phyloP scores from a whole-genome alignment of 2,113 vertebrate species.

The Rhinoptilus africanus region DNA sequence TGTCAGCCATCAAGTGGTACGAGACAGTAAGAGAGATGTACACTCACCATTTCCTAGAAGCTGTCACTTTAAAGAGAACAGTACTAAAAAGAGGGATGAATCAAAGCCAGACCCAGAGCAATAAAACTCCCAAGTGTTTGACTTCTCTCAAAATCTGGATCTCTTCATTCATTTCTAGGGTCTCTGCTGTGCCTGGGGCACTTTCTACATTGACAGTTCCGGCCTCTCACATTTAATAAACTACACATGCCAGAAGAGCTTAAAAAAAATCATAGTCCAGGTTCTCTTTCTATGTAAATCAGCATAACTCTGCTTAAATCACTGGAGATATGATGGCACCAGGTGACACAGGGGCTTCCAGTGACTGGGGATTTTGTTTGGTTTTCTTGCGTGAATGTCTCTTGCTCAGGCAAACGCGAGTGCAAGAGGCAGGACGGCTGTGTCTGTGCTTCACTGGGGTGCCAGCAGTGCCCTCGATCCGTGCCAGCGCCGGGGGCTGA shows the following conservation, averaged over 20 bases:
- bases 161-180: neutral
- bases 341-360: neutral
- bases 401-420: neutral
- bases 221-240: neutral
- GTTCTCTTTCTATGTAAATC: neutral
- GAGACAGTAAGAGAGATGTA: neutral
- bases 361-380: neutral
- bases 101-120: neutral
- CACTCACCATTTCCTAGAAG: slow-evolving; percentile 29
- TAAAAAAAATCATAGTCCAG: neutral
- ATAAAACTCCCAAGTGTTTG: slow-evolving; percentile 35
- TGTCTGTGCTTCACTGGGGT: neutral
- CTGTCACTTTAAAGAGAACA: slow-evolving; percentile 42
- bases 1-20: slow-evolving; percentile 9
- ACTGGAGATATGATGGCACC: neutral
- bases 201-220: neutral
- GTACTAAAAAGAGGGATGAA: neutral
- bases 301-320: neutral
- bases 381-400: neutral
- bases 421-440: neutral
- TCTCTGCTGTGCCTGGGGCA: neutral
- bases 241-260: neutral
- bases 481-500: neutral
- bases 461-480: neutral
- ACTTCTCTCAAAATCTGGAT: slow-evolving; percentile 19